Conservation (phyloP, 2,113 vertebrate genomes). For the Sceloporus tristichus region DNA sequence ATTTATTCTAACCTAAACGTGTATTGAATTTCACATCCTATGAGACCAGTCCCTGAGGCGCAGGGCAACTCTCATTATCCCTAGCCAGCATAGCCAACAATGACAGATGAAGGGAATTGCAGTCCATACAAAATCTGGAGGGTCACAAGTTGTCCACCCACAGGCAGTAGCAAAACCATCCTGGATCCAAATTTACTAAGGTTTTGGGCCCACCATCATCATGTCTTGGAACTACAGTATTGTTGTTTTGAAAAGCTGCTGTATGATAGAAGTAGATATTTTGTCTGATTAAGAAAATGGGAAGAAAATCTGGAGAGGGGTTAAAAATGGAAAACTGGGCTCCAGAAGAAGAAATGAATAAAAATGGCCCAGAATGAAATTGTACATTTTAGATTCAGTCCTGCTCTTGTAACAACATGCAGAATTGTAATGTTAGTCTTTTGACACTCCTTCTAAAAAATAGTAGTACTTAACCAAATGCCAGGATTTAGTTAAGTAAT, state of each 20-base stretch:
- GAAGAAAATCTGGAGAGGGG: neutral
- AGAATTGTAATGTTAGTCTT: neutral
- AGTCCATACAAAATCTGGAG: neutral
- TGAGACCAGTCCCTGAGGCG: too few relatives aligned
- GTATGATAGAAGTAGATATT: neutral
- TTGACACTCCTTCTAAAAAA: constrained; percentile 2
- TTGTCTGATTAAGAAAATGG: neutral
- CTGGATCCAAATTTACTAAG: neutral
- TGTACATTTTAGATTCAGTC: neutral
- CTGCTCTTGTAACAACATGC: neutral
- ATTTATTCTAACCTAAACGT: too few relatives aligned
- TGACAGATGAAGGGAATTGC: neutral
- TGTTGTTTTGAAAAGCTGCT: neutral
- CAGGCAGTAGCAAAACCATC: neutral
- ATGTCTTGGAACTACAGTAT: neutral
- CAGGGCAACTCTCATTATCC: neutral
- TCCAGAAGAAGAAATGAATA: neutral
- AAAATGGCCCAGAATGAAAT: neutral
- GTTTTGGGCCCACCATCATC: neutral
- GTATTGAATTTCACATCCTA: too few relatives aligned
- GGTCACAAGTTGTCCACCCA: too few relatives aligned
- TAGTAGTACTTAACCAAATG: constrained; percentile 6
- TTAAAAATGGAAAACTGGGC: neutral
- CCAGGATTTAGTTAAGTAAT: neutral
- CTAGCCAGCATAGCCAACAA: neutral